Base-by-base conservation (phyloP, 2,888 invertebrate genomes). In the Linhomoeus sp. region DNA sequence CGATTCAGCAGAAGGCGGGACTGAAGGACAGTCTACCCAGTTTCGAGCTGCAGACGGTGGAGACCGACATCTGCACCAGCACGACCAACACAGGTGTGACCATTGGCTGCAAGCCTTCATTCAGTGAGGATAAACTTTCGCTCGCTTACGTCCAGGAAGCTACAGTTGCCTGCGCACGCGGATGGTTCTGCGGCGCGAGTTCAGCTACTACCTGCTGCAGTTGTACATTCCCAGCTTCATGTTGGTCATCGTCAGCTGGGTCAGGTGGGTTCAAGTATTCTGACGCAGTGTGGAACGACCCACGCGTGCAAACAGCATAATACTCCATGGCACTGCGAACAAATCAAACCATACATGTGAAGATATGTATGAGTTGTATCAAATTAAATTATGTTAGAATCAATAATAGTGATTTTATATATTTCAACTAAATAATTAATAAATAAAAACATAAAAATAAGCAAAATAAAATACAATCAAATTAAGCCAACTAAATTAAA, bases 161-260 rank as follows among this genome's bases (percentile, higher is more conserved):
- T 92, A 90, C 79, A 88, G 88, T 73, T 92, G 90, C 72, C 75
- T 92, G 64, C 84, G 85, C 71, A 90, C 92, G 61, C 84, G 88
- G 72, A 75, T 92, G 66, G 76, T 85, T 62, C 86, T 92, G 76
- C 86, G 88, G 70, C 77, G 94, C 62, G 92, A 94, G 74, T 92
- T 94, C 79, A 83, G 84, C 72, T 92, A 90, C 78, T 94, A 92
- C 75, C 77, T 94, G 66, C 88, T 92, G 69, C 92, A 92, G 76
- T 90, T 92, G 73, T 92, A 92, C 77, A 86, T 90, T 66, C 92
- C 90, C 46, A 88, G 88, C 75, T 87, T 87, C 42, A 60, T 58
- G 54, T 49, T 61, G 35, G 55, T 58, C n/a, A 53, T 59, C 7
- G 87, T 88, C 54, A 87, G 86, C 53, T 88, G 88, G 88, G 87